Percentiles rank a stretch among this genome's conserved stretches.
These are phyloP conservation scores for Verasper variegatus DNA, from an alignment of 2,113 vertebrate species.

Conservation along the genomic window DNA sequence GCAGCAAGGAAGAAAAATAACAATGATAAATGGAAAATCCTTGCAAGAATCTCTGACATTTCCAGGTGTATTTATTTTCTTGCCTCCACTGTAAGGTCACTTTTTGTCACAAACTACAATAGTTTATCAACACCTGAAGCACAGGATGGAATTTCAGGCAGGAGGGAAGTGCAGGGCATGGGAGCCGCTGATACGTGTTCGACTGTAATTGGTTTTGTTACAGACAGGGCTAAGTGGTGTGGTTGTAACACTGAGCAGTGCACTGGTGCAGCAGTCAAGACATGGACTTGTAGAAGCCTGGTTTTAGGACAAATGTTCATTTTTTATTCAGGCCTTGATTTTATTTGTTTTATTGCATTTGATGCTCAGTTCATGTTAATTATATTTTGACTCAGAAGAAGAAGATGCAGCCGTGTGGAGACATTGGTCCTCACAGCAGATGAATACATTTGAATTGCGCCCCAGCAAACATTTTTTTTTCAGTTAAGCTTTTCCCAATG, in stretches of 20 bases:
- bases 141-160: slow-evolving; percentile 22
- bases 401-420: background rate
- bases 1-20: background rate
- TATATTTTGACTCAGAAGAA: slow-evolving; percentile 38
- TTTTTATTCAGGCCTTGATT: background rate
- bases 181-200: slow-evolving; percentile 14
- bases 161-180: background rate
- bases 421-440: slow-evolving; percentile 1
- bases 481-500: slow-evolving; percentile 11
- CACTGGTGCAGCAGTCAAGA: slow-evolving; percentile 16
- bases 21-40: background rate
- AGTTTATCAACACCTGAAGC: slow-evolving; percentile 49
- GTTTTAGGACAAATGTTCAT: background rate
- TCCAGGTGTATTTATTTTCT: background rate
- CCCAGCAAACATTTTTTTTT: background rate
- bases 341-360: background rate
- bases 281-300: background rate
- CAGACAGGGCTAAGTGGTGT: slow-evolving; percentile 47
- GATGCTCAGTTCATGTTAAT: slow-evolving; percentile 26
- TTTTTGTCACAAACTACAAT: slow-evolving; percentile 17
- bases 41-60: slow-evolving; percentile 4
- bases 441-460: slow-evolving; percentile 25
- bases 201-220: slow-evolving; percentile 60
- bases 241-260: slow-evolving; percentile 26
- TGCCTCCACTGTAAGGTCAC: slow-evolving; percentile 15